Percentiles rank a stretch among this genome's conserved stretches.
Evolutionary conservation across 2,113 vertebrate species (phyloP).

Genomic region (Stegastes partitus): DNA sequence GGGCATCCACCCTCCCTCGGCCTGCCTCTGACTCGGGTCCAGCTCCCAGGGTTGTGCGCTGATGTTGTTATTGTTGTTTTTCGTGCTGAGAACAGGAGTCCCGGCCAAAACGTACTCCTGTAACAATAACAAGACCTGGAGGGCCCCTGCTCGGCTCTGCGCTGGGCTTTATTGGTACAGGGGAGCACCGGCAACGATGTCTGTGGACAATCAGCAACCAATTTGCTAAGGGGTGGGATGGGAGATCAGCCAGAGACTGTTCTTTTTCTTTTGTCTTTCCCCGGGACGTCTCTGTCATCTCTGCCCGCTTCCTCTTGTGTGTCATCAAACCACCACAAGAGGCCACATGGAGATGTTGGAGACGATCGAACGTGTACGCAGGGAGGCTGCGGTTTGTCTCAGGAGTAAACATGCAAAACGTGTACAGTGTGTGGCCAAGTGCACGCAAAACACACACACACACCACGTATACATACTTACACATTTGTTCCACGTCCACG

Average conservation of each 20-base stretch:
- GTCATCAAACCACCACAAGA: conserved; percentile 27
- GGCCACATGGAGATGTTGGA: conserved; percentile 14
- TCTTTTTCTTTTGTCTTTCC: conserved; percentile 45
- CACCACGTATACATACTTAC: neutral
- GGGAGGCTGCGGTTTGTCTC: neutral
- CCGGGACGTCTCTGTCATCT: conserved; percentile 38
- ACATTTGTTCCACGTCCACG: neutral
- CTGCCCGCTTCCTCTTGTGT: conserved; percentile 38
- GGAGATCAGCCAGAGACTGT: conserved; percentile 59
- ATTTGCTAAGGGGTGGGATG: conserved; percentile 61
- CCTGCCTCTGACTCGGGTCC: conserved; percentile 69
- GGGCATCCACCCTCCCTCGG: conserved; percentile 26
- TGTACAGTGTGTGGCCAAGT: neutral
- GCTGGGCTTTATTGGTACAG: conserved; percentile 65
- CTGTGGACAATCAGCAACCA: conserved; percentile 78
- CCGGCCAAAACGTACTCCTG: conserved; percentile 75
- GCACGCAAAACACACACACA: neutral
- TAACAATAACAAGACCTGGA: conserved; percentile 81
- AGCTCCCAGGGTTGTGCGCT: conserved; percentile 73
- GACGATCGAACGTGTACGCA: conserved; percentile 1
- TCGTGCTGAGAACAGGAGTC: conserved; percentile 65
- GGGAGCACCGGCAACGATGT: conserved; percentile 65
- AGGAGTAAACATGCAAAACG: neutral
- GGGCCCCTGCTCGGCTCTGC: conserved; percentile 57
- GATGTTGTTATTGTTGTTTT: conserved; percentile 83